Evolutionary conservation across 2,113 vertebrate species (phyloP), one percentile per base, ranked within the genome.

Genomic region (Callithrix jacchus): DNA sequence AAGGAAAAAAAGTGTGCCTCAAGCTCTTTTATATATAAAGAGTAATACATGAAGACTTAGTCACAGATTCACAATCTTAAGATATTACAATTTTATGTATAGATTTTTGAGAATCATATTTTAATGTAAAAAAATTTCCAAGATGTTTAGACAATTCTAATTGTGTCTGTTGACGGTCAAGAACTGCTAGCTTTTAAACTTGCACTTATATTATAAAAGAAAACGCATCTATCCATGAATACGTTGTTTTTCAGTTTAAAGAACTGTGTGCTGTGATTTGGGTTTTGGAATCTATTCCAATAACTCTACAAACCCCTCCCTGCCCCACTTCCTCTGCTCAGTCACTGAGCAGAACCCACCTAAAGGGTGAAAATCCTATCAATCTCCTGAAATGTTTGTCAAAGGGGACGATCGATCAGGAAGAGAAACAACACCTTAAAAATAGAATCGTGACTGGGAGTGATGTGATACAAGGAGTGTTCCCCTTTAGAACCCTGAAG

Each of bases 391-490:
- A 58, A 25, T 23, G 45, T 58, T 42, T n/a, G 32, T 74, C 35
- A 27, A 35, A 93, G 56, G 79, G 82, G 32, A 45, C 5, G 18
- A 23, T n/a, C 27, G 23, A n/a, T 64, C 12, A 37, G 77, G 82
- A 79, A 40, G 13, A 17, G 40, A 52, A 17, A 2, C 13, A 45
- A 71, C 20, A 61, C 37, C 47, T 61, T 37, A 74, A 18, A 42
- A 21, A 76, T 5, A 85, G 54, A 49, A 4, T 5, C 12, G n/a
- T 32, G 23, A 17, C 74, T 1, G 14, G 20, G 11, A 18, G 40
- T 17, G 35, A 18, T 12, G n/a, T 5, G 3, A 7, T 1, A 1
- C 12, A 45, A 13, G 74, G 70, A 25, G 3, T 1, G 0, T 12
- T 9, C 16, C 12, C 8, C 23, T 71, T 18, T 30, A 83, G n/a